These are phyloP conservation scores for Lamellibrachia satsuma DNA, from an alignment of 2,888 invertebrate species.

Conservation along the genomic window DNA sequence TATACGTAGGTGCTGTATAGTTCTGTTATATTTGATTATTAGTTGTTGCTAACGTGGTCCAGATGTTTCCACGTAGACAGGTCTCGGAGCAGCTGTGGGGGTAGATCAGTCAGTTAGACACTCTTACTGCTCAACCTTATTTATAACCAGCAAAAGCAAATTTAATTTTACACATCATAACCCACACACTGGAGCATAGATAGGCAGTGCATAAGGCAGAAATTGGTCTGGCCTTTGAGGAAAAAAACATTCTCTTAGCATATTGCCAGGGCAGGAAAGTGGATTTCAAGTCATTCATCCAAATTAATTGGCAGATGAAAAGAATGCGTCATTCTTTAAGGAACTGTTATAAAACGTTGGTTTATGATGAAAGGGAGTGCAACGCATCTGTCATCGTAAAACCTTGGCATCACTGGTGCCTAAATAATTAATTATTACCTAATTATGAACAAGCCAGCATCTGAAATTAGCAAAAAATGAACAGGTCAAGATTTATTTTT, in stretches of 20 bases:
- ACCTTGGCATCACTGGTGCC: background rate
- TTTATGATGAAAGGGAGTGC: background rate
- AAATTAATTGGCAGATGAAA: constrained; percentile 12
- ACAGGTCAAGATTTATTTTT: too few species aligned
- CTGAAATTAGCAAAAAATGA: too few species aligned
- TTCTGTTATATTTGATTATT: background rate
- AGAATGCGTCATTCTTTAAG: background rate
- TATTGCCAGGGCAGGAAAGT: background rate
- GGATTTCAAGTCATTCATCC: constrained; percentile 10
- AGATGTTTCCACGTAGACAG: background rate
- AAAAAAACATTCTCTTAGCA: background rate
- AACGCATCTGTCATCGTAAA: background rate
- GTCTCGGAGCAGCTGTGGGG: background rate
- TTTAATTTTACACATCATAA: constrained; percentile 17
- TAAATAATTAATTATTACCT: constrained; percentile 1
- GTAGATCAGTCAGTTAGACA: background rate
- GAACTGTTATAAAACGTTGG: background rate
- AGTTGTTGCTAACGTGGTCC: background rate
- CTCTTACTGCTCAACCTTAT: background rate
- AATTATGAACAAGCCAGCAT: background rate
- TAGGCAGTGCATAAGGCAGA: background rate
- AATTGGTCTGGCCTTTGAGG: constrained; percentile 12
- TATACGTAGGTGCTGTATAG: background rate
- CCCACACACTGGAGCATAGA: background rate
- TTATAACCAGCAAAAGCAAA: constrained; percentile 5